Evolutionary conservation across 2,113 vertebrate genomes (phyloP).

Genomic region (Barbus barbus): DNA sequence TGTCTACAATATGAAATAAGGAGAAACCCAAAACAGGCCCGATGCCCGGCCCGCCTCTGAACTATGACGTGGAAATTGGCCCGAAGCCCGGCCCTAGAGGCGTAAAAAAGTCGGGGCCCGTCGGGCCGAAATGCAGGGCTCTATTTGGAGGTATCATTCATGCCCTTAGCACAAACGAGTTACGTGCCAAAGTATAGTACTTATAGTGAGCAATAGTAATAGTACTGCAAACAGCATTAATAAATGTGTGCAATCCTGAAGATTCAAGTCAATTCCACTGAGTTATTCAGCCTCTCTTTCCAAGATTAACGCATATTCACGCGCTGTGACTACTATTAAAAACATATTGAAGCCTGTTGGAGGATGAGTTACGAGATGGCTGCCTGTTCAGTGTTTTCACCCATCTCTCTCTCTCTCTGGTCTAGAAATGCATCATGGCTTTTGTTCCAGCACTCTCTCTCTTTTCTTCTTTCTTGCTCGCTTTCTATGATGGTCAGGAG

Average conservation of each 20-base stretch:
- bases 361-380: slow-evolving; percentile 5
- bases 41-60: too few relatives aligned
- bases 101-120: too few relatives aligned
- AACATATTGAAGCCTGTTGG: slow-evolving; percentile 1
- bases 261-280: background rate
- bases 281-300: background rate
- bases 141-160: too few relatives aligned
- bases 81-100: too few relatives aligned
- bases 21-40: too few relatives aligned
- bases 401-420: background rate
- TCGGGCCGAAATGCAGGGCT: too few relatives aligned
- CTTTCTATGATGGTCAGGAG: slow-evolving; percentile 12
- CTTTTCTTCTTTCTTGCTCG: too few relatives aligned
- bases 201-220: background rate
- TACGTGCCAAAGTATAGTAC: background rate
- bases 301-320: slow-evolving; percentile 21
- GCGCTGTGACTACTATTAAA: background rate
- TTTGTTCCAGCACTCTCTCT: too few relatives aligned
- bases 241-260: slow-evolving; percentile 1
- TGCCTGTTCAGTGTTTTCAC: slow-evolving; percentile 1
- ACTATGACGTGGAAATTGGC: too few relatives aligned
- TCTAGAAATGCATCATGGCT: too few relatives aligned
- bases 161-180: too few relatives aligned
- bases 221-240: slow-evolving; percentile 11
- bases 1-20: too few relatives aligned